Base-by-base conservation (phyloP, 2,888 invertebrate species). In the Cylloceria caligata region DNA sequence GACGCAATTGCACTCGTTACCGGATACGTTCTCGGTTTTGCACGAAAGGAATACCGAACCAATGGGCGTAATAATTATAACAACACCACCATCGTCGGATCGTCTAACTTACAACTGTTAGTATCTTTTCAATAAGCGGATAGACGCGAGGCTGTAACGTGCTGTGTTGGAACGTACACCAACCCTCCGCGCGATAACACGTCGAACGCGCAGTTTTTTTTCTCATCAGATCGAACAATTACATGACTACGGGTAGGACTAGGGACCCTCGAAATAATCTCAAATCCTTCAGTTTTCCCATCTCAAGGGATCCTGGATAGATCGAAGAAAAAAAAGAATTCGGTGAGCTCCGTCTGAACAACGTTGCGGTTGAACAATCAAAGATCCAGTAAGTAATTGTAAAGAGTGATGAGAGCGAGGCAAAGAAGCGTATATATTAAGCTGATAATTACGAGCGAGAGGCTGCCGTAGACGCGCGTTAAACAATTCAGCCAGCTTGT, bases 371-470 rank as follows among this genome's bases (percentile, higher is more conserved):
- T 30, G 5, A 30, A 30, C 30, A 30, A 30, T 30, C 30, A 5
- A n/a, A n/a, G n/a, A n/a, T n/a, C n/a, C n/a, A n/a, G n/a, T n/a
- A n/a, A n/a, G n/a, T n/a, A n/a, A n/a, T 30, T 30, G 30, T 4
- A 45, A 45, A 11, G 52, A 11, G 52, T 2, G 13, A 52, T 3
- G 11, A 21, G 21, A 21, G 21, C 6, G 49, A 9, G 21, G 49
- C 24, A 52, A 24, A 52, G 52, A 11, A n/a, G n/a, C n/a, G n/a
- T n/a, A n/a, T n/a, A n/a, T n/a, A n/a, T n/a, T n/a, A n/a, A n/a
- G n/a, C n/a, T 24, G 45, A 84, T 84, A 86, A 79, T 87, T 85
- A 84, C 80, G 81, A 68, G 80, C 81, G 49, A 71, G 73, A 73
- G 68, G 73, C 64, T 73, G 57, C 80, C 71, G 81, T 55, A 67